Evolutionary conservation across 2,888 invertebrate genomes (phyloP).

Genomic region (Drosophila melanosoma): DNA sequence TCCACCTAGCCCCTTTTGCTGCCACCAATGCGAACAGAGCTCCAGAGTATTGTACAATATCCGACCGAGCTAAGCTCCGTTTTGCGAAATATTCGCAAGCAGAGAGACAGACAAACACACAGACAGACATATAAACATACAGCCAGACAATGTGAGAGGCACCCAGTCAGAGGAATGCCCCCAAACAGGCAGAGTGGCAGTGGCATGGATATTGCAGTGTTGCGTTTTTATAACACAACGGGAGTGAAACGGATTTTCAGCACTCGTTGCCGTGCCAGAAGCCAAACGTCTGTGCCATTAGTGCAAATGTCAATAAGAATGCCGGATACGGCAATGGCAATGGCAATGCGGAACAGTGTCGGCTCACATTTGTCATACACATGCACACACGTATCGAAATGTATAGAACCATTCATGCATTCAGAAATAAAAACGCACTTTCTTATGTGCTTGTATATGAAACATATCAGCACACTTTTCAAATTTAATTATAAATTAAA

Average conservation of each 20-base stretch:
- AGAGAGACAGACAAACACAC: not conserved
- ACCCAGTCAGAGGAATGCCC: conserved; percentile 4
- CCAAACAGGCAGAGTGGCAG: not conserved
- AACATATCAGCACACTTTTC: conserved; percentile 61
- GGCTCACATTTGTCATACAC: conserved; percentile 18
- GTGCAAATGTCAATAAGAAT: conserved; percentile 58
- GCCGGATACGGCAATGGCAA: conserved; percentile 36
- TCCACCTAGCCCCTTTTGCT: not conserved
- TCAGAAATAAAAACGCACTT: not conserved
- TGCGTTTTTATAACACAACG: conserved; percentile 45
- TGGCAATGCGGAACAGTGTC: conserved; percentile 29
- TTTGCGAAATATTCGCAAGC: conserved; percentile 30
- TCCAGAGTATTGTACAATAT: conserved; percentile 36
- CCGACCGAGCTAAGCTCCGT: conserved; percentile 34
- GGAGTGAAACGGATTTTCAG: conserved; percentile 7
- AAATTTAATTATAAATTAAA: conserved; percentile 33
- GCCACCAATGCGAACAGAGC: conserved; percentile 12
- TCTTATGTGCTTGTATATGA: conserved; percentile 6
- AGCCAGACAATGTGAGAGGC: conserved; percentile 11
- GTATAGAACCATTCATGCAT: not conserved
- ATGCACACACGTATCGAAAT: not conserved
- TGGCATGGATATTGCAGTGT: conserved; percentile 35
- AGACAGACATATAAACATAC: conserved; percentile 2
- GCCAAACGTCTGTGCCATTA: conserved; percentile 47
- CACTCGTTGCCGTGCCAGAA: conserved; percentile 6